Base-by-base conservation (phyloP, 1,140 invertebrate species). In the Drosophila arawakana region DNA sequence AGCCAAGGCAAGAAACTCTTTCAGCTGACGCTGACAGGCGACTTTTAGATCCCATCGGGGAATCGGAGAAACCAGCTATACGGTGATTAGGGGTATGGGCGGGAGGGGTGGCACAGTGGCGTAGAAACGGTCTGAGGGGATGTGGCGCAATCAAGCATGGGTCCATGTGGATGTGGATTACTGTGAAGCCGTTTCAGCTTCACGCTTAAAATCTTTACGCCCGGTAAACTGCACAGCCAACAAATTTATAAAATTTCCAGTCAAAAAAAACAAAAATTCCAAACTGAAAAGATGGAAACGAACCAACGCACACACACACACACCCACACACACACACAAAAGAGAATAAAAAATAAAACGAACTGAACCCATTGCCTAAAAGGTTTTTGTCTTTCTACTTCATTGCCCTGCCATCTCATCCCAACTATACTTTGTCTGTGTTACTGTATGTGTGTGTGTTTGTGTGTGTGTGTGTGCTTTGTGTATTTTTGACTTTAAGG, bases 141-240 rank as follows among this genome's bases (percentile, higher is more conserved):
- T 15, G 47, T 58, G 54, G 74, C 67, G 81, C 81, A 85, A 86
- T 86, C 82, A 85, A 81, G 82, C 81, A 76, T 81, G 57, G 37
- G 65, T 81, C 66, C 81, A 73, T 82, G 67, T 81, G 79, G 78
- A 69, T 86, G 71, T 82, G 79, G 82, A 86, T 85, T 85, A 85
- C 70, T 55, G 50, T 50, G 55, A 37, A 66, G 65, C 65, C 65
- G 60, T 73, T 80, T 62, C 61, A 62, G 82, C 78, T 86, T 85
- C 72, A 86, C 79, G 81, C 70, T 75, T 82, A 75, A 81, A 66
- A 80, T 70, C 76, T 85, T 86, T 76, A 61, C 67, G 62, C 68
- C 63, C 79, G 54, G 59, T 65, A 71, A 75, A 71, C 73, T 71
- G 67, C 57, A 65, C 60, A 72, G 44, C 68, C 60, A 65, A 65